These are phyloP conservation scores for Callyntrura sp. DNA, from an alignment of 2,888 invertebrate species.

Conservation along the genomic window DNA sequence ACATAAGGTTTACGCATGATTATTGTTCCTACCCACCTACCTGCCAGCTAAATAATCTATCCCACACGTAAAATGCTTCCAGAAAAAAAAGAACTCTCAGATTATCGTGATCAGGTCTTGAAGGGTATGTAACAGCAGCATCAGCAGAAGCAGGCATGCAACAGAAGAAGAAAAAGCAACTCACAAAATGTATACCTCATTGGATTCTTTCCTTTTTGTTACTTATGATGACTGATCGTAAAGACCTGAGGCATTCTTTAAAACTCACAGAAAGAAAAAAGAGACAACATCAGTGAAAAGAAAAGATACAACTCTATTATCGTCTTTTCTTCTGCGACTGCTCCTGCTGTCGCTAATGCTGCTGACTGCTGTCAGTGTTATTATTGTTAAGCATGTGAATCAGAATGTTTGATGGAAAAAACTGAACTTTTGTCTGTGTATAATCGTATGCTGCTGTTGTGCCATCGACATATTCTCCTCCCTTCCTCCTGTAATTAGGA, in stretches of 20 bases:
- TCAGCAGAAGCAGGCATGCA: too few species aligned
- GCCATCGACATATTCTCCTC: neutral
- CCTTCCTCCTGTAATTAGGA: neutral
- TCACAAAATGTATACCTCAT: neutral
- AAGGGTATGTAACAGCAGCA: neutral
- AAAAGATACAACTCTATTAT: slow-evolving; percentile 78
- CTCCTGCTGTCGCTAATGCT: slow-evolving; percentile 49
- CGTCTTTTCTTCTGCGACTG: slow-evolving; percentile 61
- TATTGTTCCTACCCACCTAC: slow-evolving; percentile 72
- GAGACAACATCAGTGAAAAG: slow-evolving; percentile 66
- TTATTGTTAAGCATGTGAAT: slow-evolving; percentile 57
- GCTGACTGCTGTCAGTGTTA: slow-evolving; percentile 42
- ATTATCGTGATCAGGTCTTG: neutral
- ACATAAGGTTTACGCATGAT: slow-evolving; percentile 70
- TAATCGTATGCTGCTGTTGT: slow-evolving; percentile 1
- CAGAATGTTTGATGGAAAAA: slow-evolving; percentile 33
- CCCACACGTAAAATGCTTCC: slow-evolving; percentile 72
- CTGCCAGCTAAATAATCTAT: slow-evolving; percentile 70
- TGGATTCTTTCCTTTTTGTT: slow-evolving; percentile 40
- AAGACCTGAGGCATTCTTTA: slow-evolving; percentile 60
- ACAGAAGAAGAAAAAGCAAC: slow-evolving; percentile 4
- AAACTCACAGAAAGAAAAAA: slow-evolving; percentile 43
- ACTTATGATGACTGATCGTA: slow-evolving; percentile 50
- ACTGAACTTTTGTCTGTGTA: neutral
- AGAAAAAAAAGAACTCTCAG: slow-evolving; percentile 41